A percentile compares a stretch with the other conserved stretches of the same genome.
These are phyloP conservation scores for Ganaspis sp. DNA, from an alignment of 1,140 invertebrate genomes.

Conservation along the genomic window DNA sequence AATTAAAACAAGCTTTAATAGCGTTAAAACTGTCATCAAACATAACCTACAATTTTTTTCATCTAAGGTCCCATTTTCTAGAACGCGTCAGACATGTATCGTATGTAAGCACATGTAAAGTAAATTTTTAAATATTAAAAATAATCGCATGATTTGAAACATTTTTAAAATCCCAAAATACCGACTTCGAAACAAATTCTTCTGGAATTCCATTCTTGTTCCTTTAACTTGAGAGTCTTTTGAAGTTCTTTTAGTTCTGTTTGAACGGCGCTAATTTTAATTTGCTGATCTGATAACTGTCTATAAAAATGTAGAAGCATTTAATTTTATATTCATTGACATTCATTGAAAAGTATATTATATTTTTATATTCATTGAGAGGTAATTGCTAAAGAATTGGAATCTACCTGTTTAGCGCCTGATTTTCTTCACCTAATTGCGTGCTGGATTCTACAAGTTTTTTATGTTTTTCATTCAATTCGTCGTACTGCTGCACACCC, in stretches of 20 bases:
- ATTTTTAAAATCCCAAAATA: conserved; percentile 38
- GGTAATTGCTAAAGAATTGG: conserved; percentile 4
- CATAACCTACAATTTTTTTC: no score
- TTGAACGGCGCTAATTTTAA: conserved; percentile 59
- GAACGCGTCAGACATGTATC: no score
- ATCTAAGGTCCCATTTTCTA: no score
- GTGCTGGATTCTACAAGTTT: conserved; percentile 88
- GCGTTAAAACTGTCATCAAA: no score
- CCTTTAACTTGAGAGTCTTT: conserved; percentile 82
- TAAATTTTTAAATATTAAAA: no score
- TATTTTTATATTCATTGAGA: conserved; percentile 23
- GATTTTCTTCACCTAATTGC: conserved; percentile 86
- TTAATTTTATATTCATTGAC: no score
- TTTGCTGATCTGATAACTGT: conserved; percentile 40
- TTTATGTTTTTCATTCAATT: conserved; percentile 88
- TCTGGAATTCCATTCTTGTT: conserved; percentile 86
- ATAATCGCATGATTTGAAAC: conserved; percentile 25
- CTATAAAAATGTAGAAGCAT: conserved; percentile 38
- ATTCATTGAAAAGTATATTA: no score
- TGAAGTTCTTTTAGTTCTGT: conserved; percentile 82
- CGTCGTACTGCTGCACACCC: conserved; percentile 85
- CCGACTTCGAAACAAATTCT: conserved; percentile 83
- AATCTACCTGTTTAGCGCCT: conserved; percentile 79
- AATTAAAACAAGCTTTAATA: no score
- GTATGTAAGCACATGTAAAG: no score